Evolutionary conservation across 2,113 vertebrate genomes (phyloP), one percentile per base, ranked within the genome.

Genomic region (Riparia riparia): DNA sequence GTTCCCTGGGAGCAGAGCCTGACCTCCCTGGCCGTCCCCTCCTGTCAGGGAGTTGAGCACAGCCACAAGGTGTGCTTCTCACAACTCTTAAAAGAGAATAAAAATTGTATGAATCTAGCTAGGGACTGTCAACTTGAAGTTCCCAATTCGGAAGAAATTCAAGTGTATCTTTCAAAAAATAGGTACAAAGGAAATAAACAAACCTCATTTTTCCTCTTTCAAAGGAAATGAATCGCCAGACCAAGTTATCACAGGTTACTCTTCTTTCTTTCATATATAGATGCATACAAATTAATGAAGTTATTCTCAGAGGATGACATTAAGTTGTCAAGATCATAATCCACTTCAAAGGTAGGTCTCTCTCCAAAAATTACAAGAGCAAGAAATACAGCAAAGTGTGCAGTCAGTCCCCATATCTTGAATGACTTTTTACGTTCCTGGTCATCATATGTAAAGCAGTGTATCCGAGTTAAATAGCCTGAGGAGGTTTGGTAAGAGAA

Each of bases 321-420:
- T 7, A 98, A 96, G 68, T 98, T 96, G 24, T 97, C 88, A 5
- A 97, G 71, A 95, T 99, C 97, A 97, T 98, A 99, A 19, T 92
- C 97, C 34, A 98, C 77, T 49, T 98, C 97, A 97, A 99, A 99
- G 7, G 98, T 97, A 1, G 99, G 98, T 54, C 93, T 98, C 61
- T 97, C 92, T 50, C 72, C 93, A 34, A 98, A 98, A 86, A 98
- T 88, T 3, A 99, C 96, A 47, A 97, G 94, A n/a, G 99, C 98
- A 12, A 98, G 96, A 26, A 99, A 37, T 17, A 99, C 37, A 18
- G 98, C 98, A 17, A 99, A 65, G 25, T 95, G 79, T 8, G 99
- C 99, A 9, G 99, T 99, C 15, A 99, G 92, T 20, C 99, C 99
- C 98, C 98, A 99, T 86, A 99, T 99, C 10, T 78, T 96, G 93